These are phyloP conservation scores for Scaeva pyrastri DNA, from an alignment of 2,888 invertebrate species.

Conservation along the genomic window DNA sequence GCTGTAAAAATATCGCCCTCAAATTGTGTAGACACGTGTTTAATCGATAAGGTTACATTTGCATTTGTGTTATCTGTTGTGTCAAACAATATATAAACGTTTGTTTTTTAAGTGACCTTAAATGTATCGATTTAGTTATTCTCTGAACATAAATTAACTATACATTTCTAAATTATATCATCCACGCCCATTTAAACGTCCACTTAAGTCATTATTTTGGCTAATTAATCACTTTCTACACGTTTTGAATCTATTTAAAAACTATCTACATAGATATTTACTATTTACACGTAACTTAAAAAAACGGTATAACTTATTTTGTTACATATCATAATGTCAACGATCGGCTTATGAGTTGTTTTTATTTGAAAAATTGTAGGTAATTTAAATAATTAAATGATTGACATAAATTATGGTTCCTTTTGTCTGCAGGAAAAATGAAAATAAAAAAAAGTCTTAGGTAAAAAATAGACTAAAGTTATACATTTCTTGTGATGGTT, in stretches of 20 bases:
- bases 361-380: background rate
- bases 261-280: no score
- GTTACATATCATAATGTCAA: conserved; percentile 28
- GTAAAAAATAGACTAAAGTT: background rate
- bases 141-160: no score
- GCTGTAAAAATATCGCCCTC: background rate
- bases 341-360: conserved; percentile 46
- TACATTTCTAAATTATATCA: conserved; percentile 47
- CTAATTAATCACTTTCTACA: conserved; percentile 27
- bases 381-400: conserved; percentile 40
- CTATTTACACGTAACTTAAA: background rate
- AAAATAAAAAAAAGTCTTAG: background rate
- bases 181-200: background rate
- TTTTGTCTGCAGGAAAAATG: background rate
- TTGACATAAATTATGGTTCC: conserved; percentile 12
- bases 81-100: no score
- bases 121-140: no score
- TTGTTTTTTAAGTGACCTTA: no score
- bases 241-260: no score
- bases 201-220: conserved; percentile 28
- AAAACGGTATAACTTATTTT: background rate
- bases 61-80: background rate
- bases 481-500: background rate
- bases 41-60: conserved; percentile 45
- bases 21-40: conserved; percentile 13